Evolutionary conservation across 2,113 vertebrate genomes (phyloP), one percentile per base, ranked within the genome.

Genomic region (Sceloporus tristichus): DNA sequence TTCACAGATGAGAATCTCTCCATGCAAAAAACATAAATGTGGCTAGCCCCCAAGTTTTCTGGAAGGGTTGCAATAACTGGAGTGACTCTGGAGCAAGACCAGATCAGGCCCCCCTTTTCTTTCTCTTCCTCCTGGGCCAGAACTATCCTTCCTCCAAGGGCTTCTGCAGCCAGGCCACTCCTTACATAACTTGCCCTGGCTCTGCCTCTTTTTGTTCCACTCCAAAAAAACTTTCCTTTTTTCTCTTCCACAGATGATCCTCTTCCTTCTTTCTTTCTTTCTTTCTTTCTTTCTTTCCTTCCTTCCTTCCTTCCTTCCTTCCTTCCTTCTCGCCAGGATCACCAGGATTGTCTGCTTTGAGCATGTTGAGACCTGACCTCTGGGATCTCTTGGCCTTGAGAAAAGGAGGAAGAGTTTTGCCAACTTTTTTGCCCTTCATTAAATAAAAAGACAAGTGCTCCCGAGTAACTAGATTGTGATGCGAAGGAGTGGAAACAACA

Each of bases 151-250:
- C 94, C 66, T 96, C 75, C 89, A 90, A 59, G 10, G 56, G 85
- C 90, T 90, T 70, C 87, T 13, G 92, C 91, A 91, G 95, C 93
- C 94, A 85, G 91, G 84, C 92, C 90, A 94, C 89, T 92, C 76
- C 91, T 97, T 97, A 96, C 90, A 94, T 96, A 96, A 96, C 89
- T 87, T 91, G 48, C 80, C 85, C 94, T 90, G 88, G 92, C 92
- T 94, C 91, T 91, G 87, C 89, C 1, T 85, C 86, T 90, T 70
- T 68, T 80, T 85, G 79, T 62, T 79, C 42, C 70, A 62, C 81
- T 0, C 86, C 9, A 0, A 53, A 75, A 88, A 87, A 94, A 89
- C 95, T 87, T 83, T 71, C 38, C 18, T 14, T 62, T 4, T 62
- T 62, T 62, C 59, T 59, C 56, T 16, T 62, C 16, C 59, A 1